Evolutionary conservation across 2,888 invertebrate species (phyloP).

Genomic region (Plusia festucae): DNA sequence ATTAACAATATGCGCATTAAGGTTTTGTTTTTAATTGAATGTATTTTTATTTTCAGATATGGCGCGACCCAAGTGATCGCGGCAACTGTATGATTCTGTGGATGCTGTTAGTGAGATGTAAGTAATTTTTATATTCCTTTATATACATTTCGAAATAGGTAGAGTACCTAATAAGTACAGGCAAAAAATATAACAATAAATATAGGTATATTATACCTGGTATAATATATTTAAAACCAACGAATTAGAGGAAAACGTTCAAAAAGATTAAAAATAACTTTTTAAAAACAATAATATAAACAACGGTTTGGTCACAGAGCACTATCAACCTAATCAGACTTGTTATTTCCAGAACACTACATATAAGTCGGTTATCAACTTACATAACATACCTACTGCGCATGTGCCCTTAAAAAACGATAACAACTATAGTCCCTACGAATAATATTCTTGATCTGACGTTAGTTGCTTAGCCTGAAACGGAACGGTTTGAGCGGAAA

Average conservation of each 20-base stretch:
- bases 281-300: neutral
- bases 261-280: neutral
- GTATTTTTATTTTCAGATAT: slow-evolving; percentile 73
- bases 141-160: neutral
- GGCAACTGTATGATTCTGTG: slow-evolving; percentile 73
- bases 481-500: neutral
- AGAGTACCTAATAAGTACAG: no score
- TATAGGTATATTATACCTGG: neutral
- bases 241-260: neutral
- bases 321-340: neutral
- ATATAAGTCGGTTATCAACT: slow-evolving; percentile 9
- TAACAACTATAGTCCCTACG: neutral
- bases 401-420: neutral
- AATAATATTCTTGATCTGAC: neutral
- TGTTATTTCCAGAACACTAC: neutral
- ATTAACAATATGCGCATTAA: slow-evolving; percentile 25
- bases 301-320: neutral
- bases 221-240: neutral
- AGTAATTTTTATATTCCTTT: slow-evolving; percentile 58
- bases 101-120: slow-evolving; percentile 77
- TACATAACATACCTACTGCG: slow-evolving; percentile 17
- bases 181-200: neutral
- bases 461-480: slow-evolving; percentile 4
- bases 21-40: slow-evolving; percentile 22
- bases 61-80: slow-evolving; percentile 77